Conservation (phyloP, 2,888 invertebrate species). For the Carcina quercana region DNA sequence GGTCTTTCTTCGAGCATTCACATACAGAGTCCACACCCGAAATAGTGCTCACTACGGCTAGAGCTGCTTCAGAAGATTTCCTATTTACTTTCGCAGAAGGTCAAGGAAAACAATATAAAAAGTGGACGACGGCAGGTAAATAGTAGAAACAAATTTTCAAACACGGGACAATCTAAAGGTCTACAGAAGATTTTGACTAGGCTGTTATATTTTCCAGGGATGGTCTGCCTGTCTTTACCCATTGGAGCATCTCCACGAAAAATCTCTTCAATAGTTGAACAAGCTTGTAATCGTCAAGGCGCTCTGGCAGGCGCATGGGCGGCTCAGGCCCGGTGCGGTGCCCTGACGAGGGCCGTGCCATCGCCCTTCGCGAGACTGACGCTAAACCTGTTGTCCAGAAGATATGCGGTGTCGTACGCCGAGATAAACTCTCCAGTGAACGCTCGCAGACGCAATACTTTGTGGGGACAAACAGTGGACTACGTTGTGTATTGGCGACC, state of each 20-base stretch:
- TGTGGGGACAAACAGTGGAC: slow-evolving; percentile 79
- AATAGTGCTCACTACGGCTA: slow-evolving; percentile 76
- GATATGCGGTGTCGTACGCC: slow-evolving; percentile 79
- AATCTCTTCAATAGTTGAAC: slow-evolving; percentile 41
- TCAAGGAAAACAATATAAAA: slow-evolving; percentile 60
- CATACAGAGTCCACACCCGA: slow-evolving; percentile 66
- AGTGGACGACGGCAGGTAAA: slow-evolving; percentile 71
- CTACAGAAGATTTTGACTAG: no score
- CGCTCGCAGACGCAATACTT: slow-evolving; percentile 59
- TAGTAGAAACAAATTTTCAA: no score
- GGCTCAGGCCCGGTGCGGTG: slow-evolving; percentile 61
- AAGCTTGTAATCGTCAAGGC: slow-evolving; percentile 60
- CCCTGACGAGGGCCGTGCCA: slow-evolving; percentile 78
- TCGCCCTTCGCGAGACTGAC: slow-evolving; percentile 64
- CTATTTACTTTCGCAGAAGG: slow-evolving; percentile 67
- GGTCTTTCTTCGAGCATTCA: slow-evolving; percentile 75
- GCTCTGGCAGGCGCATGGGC: slow-evolving; percentile 70
- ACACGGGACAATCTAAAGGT: no score
- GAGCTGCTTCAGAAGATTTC: slow-evolving; percentile 74
- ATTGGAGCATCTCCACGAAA: slow-evolving; percentile 61
- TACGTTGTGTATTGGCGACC: slow-evolving; percentile 82
- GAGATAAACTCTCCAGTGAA: slow-evolving; percentile 63
- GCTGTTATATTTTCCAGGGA: slow-evolving; percentile 56
- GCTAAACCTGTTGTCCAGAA: slow-evolving; percentile 78
- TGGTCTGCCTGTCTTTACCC: slow-evolving; percentile 79